A percentile compares a stretch with the other conserved stretches of the same genome.
These are phyloP conservation scores for Eupleurogrammus muticus DNA, from an alignment of 2,797 vertebrate species.

Conservation along the genomic window DNA sequence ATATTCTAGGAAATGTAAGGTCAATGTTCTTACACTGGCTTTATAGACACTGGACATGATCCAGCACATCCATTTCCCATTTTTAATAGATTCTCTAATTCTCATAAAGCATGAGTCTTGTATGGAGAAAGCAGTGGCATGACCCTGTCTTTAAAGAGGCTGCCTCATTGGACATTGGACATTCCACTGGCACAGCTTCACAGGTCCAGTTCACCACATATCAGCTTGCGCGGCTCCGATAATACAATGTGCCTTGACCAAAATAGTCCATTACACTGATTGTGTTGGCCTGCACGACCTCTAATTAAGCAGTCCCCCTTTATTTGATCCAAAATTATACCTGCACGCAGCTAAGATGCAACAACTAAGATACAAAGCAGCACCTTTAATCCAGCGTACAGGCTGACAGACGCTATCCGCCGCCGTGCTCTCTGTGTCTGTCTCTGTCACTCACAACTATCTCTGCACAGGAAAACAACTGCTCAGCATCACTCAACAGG, in stretches of 20 bases:
- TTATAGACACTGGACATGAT: constrained; percentile 9
- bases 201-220: constrained; percentile 54
- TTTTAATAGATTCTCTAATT: neutral
- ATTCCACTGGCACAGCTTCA: constrained; percentile 74
- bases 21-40: constrained; percentile 1
- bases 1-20: too few species aligned
- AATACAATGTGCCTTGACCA: constrained; percentile 51
- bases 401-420: constrained; percentile 5
- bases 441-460: neutral
- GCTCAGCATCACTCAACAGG: constrained; percentile 33
- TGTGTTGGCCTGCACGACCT: constrained; percentile 5
- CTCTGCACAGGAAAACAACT: neutral
- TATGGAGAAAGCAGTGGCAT: constrained; percentile 40
- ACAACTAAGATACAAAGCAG: constrained; percentile 29
- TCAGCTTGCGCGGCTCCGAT: constrained; percentile 62
- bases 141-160: constrained; percentile 50
- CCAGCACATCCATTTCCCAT: constrained; percentile 23
- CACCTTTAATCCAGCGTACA: constrained; percentile 45
- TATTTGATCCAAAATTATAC: constrained; percentile 56
- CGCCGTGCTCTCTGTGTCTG: neutral
- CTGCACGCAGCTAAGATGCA: constrained; percentile 42
- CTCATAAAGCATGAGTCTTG: neutral
- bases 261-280: constrained; percentile 63
- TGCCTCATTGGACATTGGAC: constrained; percentile 46
- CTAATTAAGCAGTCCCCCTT: constrained; percentile 38